Evolutionary conservation across 2,888 invertebrate genomes (phyloP).

Genomic region (Asteroscopus sphinx): DNA sequence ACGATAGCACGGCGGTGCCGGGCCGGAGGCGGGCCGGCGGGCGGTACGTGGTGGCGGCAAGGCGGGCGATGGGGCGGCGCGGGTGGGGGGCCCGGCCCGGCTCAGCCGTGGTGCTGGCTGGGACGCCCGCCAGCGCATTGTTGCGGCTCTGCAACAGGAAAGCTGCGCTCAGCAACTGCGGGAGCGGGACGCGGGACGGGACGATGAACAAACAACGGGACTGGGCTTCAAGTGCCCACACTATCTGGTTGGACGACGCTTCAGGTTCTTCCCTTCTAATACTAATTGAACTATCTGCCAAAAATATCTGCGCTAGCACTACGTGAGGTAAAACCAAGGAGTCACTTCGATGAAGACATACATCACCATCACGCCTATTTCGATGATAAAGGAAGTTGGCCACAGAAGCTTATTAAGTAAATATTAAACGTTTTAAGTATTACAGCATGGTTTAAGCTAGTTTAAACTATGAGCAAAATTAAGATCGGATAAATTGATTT

Average conservation of each 20-base stretch:
- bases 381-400: slow-evolving; percentile 7
- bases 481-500: neutral
- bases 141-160: slow-evolving; percentile 89
- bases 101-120: slow-evolving; percentile 39
- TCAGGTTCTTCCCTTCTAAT: neutral
- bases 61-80: slow-evolving; percentile 58
- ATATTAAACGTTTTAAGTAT: neutral
- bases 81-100: slow-evolving; percentile 62
- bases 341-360: too few species aligned
- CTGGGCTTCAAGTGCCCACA: neutral
- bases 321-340: too few species aligned
- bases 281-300: too few species aligned
- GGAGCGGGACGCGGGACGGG: slow-evolving; percentile 34
- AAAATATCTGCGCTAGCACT: too few species aligned
- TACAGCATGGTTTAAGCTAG: slow-evolving; percentile 4
- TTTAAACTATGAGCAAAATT: neutral
- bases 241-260: neutral
- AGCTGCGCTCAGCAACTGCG: slow-evolving; percentile 76
- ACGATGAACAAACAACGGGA: neutral
- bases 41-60: slow-evolving; percentile 82
- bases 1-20: slow-evolving; percentile 70
- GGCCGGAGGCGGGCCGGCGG: slow-evolving; percentile 74
- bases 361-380: too few species aligned
- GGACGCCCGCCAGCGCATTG: slow-evolving; percentile 75
- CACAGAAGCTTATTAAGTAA: slow-evolving; percentile 15